Percentiles rank a stretch among this genome's conserved stretches.
Conservation (phyloP, 2,888 invertebrate species). For the Perdita meconis region DNA sequence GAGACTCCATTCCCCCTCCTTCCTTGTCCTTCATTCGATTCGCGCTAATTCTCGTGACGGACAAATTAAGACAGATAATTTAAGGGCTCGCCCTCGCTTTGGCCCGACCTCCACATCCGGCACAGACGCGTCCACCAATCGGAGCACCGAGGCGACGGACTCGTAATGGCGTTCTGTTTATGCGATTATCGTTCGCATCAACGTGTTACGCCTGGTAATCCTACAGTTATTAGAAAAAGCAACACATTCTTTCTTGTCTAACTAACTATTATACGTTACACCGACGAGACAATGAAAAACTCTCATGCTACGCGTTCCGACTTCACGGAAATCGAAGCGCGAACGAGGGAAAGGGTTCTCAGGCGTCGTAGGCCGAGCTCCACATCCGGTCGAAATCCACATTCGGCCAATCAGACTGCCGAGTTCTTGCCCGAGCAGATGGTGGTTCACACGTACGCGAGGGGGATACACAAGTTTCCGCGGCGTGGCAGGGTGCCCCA, state of each 20-base stretch:
- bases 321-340: constrained; percentile 12
- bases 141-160: constrained; percentile 35
- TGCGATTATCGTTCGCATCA: background rate
- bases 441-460: constrained; percentile 59
- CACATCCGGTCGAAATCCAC: constrained; percentile 43
- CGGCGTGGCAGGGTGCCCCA: constrained; percentile 59
- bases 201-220: background rate
- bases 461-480: constrained; percentile 52
- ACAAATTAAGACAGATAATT: constrained; percentile 71
- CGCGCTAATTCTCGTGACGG: constrained; percentile 62
- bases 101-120: constrained; percentile 70
- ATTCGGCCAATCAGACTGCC: constrained; percentile 55
- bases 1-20: constrained; percentile 31
- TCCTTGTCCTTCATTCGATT: constrained; percentile 50
- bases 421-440: constrained; percentile 26
- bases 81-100: constrained; percentile 58
- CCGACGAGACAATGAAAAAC: background rate
- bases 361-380: constrained; percentile 39
- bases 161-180: constrained; percentile 51
- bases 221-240: background rate
- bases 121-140: constrained; percentile 56
- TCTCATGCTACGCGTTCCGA: background rate
- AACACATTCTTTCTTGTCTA: background rate
- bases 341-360: constrained; percentile 26
- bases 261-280: no score